Percentiles rank a stretch among this genome's conserved stretches.
Evolutionary conservation across 2,797 vertebrate species (phyloP).

Genomic region (Clamator glandarius): DNA sequence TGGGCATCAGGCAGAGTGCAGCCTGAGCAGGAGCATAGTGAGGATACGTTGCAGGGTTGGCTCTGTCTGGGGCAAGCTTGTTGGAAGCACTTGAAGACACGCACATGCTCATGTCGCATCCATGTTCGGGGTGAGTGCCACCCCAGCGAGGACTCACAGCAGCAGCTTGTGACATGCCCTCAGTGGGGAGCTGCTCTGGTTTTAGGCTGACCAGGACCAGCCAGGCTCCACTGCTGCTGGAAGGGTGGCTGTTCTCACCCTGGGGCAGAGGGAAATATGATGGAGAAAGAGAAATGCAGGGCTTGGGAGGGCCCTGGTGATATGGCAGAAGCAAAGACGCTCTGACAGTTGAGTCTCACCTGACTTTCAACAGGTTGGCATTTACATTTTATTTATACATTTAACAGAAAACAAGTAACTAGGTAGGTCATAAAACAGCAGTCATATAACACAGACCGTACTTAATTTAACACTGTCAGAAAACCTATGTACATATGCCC

Average conservation of each 20-base stretch:
- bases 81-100: neutral
- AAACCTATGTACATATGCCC: constrained; percentile 17
- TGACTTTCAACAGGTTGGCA: neutral
- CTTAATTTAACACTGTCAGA: constrained; percentile 12
- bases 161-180: neutral
- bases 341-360: neutral
- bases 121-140: neutral
- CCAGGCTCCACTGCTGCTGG: neutral
- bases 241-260: neutral
- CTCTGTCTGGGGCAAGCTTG: neutral
- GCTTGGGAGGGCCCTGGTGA: rapidly evolving
- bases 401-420: constrained; percentile 50
- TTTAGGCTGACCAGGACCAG: neutral
- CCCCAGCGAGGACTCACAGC: rapidly evolving
- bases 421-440: neutral
- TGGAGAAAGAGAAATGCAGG: neutral
- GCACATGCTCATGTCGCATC: neutral
- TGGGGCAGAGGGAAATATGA: neutral
- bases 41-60: neutral
- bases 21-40: neutral
- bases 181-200: neutral
- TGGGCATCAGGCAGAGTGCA: neutral
- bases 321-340: neutral
- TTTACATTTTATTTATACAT: constrained; percentile 56
- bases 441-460: neutral